Evolutionary conservation across 2,797 vertebrate species (phyloP).

Genomic region (Mormyrus proboscirostris): DNA sequence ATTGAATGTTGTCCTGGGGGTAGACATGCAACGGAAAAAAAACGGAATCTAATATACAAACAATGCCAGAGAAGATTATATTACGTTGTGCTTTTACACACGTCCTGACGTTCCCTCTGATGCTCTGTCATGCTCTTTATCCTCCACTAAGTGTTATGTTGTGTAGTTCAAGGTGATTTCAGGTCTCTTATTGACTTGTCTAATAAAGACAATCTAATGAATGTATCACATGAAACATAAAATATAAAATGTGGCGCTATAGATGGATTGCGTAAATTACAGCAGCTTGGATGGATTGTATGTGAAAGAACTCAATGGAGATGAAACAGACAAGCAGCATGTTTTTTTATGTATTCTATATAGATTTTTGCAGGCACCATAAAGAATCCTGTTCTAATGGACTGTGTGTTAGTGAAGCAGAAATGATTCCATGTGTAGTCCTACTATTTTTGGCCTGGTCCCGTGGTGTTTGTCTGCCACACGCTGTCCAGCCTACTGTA

Average conservation of each 20-base stretch:
- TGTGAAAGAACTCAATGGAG: not conserved
- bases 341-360: not conserved
- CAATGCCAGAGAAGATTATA: not conserved
- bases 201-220: not conserved
- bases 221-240: not conserved
- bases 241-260: not conserved
- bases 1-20: not conserved
- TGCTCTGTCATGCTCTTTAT: not conserved
- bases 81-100: not conserved
- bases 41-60: not conserved
- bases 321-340: not conserved
- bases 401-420: not conserved
- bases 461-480: not conserved
- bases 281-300: not conserved
- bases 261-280: not conserved
- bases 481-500: not conserved
- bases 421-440: not conserved
- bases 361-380: not conserved
- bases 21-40: not conserved
- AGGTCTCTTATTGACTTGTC: not conserved
- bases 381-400: not conserved
- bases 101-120: not conserved
- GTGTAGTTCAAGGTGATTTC: not conserved
- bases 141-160: not conserved
- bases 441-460: not conserved